Conservation (phyloP, 1,140 invertebrate genomes). For the Drosophila teissieri region DNA sequence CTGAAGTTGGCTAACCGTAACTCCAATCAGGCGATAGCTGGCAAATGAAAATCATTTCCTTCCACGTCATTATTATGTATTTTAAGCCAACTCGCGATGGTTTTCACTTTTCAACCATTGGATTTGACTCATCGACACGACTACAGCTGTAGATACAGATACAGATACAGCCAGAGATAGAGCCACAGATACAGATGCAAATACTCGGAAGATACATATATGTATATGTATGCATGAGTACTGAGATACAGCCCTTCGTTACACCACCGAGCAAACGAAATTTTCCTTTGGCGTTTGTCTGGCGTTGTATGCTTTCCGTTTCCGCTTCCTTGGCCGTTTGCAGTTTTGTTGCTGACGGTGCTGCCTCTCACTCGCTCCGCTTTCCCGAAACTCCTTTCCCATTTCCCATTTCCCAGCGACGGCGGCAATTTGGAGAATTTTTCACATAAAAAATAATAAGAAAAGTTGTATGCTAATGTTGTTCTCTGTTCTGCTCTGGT, state of each 20-base stretch:
- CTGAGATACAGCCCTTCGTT: conserved; percentile 30
- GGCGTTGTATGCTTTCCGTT: conserved; percentile 80
- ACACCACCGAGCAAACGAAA: conserved; percentile 42
- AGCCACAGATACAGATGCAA: conserved; percentile 14
- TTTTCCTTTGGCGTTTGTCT: conserved; percentile 71
- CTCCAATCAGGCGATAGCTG: conserved; percentile 63
- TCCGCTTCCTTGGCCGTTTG: conserved; percentile 80
- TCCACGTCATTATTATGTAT: conserved; percentile 82
- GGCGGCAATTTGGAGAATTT: conserved; percentile 66
- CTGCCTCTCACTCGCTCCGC: conserved; percentile 3
- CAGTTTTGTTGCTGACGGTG: conserved; percentile 64
- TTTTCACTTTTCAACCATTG: conserved; percentile 67
- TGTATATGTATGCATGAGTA: conserved; percentile 1
- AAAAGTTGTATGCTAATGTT: conserved; percentile 83
- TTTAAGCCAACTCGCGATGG: conserved; percentile 62
- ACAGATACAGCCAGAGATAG: conserved; percentile 12
- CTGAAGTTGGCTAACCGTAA: conserved; percentile 48
- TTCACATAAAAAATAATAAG: conserved; percentile 84
- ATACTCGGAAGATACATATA: neutral
- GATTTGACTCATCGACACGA: conserved; percentile 61
- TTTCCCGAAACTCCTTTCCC: conserved; percentile 18
- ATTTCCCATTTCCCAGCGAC: conserved; percentile 43
- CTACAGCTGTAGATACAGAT: conserved; percentile 16
- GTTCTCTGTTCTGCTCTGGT: conserved; percentile 23
- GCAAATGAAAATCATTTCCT: conserved; percentile 83